Percentiles rank a stretch among this genome's conserved stretches.
Evolutionary conservation across 2,888 invertebrate genomes (phyloP).

Genomic region (Muschampia plurimacula): DNA sequence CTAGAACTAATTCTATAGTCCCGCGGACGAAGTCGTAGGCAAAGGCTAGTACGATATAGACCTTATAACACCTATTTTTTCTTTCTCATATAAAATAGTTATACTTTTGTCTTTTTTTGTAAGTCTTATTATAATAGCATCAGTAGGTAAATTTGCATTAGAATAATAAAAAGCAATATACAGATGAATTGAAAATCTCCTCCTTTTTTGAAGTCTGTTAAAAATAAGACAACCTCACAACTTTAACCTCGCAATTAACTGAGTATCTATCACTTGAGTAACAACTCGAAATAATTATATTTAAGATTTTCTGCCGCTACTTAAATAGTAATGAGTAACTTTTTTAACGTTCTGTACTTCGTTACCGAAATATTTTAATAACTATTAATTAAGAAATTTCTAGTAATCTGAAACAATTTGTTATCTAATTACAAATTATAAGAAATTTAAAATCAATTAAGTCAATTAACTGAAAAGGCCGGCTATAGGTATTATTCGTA

Average conservation of each 20-base stretch:
- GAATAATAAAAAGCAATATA: neutral
- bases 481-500: too few species aligned
- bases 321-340: conserved; percentile 3
- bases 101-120: too few species aligned
- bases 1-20: too few species aligned
- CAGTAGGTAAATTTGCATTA: neutral
- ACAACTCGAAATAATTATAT: conserved; percentile 1
- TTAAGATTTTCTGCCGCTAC: neutral
- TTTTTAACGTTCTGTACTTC: neutral
- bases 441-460: neutral
- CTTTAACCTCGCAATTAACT: neutral
- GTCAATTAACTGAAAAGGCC: too few species aligned
- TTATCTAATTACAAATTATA: neutral
- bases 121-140: neutral
- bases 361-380: conserved; percentile 6
- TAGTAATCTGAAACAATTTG: neutral
- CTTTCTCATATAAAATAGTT: too few species aligned
- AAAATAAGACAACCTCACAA: conserved; percentile 1
- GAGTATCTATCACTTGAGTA: neutral
- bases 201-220: too few species aligned
- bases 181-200: too few species aligned
- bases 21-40: too few species aligned
- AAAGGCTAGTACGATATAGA: too few species aligned
- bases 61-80: neutral
- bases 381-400: neutral